Base-by-base conservation (phyloP, 2,113 vertebrate species). In the Myodes glareolus region DNA sequence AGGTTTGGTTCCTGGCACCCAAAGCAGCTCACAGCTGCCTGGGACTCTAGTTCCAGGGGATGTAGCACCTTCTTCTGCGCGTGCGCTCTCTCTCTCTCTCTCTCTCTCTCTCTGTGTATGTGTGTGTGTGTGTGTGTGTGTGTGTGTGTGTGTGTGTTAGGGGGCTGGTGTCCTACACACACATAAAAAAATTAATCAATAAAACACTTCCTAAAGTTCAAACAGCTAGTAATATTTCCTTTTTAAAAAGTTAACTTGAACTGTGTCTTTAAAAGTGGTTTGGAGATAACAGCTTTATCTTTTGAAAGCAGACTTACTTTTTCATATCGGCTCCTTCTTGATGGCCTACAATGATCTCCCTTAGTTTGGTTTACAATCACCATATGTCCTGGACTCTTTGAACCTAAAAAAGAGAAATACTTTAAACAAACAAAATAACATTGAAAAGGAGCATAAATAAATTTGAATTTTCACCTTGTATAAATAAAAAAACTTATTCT, bases 331-430 rank as follows among this genome's bases (percentile, higher is more conserved):
- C 99, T 99, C 96, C 99, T 99, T 98, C 99, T 99, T 97, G 99
- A 99, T 76, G 98, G 98, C 90, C 99, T 99, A 90, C 98, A 98
- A 98, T 99, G 99, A 98, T 99, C 99, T 97, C 99, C 98, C 99
- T 99, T 99, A 81, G 98, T 97, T 96, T 99, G 98, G 98, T 99
- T 99, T 67, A 99, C 84, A 86, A 98, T 95, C 94, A 99, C 98
- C 98, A 99, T 98, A 95, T 99, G 99, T 95, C 98, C 99, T 90
- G 99, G 99, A 96, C 99, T 99, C 98, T 99, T 99, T 96, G 98
- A 96, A 98, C 99, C 99, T 99, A 88, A 92, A 55, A 45, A 0
- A 78, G 7, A 58, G 31, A n/a, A 92, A 94, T 90, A 70, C 31
- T 90, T 91, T 68, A 86, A 92, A 65, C 25, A 80, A 93, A 78